A percentile compares a stretch with the other conserved stretches of the same genome.
These are phyloP conservation scores for Aquatica leii DNA, from an alignment of 2,888 invertebrate genomes.

Conservation along the genomic window DNA sequence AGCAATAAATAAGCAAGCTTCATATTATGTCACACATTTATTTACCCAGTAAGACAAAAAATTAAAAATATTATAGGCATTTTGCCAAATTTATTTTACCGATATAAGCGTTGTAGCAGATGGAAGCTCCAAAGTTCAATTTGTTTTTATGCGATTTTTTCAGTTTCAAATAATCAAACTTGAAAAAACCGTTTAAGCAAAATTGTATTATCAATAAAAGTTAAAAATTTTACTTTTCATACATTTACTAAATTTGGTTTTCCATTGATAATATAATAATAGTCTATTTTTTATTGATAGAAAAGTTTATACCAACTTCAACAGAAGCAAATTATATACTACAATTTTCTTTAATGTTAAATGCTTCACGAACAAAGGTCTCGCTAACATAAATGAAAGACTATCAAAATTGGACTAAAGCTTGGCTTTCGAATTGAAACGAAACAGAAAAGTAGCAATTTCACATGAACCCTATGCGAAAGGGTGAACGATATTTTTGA, in stretches of 20 bases:
- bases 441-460: constrained; percentile 40
- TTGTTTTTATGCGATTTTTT: constrained; percentile 30
- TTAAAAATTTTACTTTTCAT: constrained; percentile 10
- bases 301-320: neutral
- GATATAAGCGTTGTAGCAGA: constrained; percentile 27
- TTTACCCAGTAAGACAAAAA: constrained; percentile 12
- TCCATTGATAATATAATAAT: too few species aligned
- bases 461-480: constrained; percentile 41
- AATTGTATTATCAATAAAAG: constrained; percentile 23
- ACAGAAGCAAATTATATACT: constrained; percentile 7
- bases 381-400: constrained; percentile 19
- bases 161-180: constrained; percentile 7
- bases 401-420: constrained; percentile 24
- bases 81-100: constrained; percentile 28
- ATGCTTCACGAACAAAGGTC: constrained; percentile 20
- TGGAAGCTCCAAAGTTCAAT: constrained; percentile 32
- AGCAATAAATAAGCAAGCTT: neutral
- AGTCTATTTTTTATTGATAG: constrained; percentile 4
- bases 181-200: constrained; percentile 21
- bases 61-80: constrained; percentile 21
- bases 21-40: neutral
- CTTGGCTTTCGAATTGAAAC: constrained; percentile 42
- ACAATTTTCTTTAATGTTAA: constrained; percentile 16
- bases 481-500: constrained; percentile 45
- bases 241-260: constrained; percentile 14